Evolutionary conservation across 1,140 invertebrate genomes (phyloP).

Genomic region (Hyposmocoma kahamanoa): DNA sequence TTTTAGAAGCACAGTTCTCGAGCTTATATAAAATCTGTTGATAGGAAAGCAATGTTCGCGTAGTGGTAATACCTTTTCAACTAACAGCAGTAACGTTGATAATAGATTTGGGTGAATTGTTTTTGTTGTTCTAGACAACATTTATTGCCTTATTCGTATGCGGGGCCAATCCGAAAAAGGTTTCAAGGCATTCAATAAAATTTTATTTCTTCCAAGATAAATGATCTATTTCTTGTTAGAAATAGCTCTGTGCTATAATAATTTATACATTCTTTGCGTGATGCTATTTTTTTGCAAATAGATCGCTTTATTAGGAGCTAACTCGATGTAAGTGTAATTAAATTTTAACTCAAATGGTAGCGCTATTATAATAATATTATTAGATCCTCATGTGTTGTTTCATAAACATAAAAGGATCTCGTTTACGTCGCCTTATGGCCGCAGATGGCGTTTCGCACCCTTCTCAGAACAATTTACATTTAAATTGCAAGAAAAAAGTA

Average conservation of each 20-base stretch:
- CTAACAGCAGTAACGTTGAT: conserved; percentile 32
- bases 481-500: conserved; percentile 18
- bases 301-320: too few species aligned
- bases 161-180: conserved; percentile 44
- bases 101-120: conserved; percentile 48
- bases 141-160: conserved; percentile 60
- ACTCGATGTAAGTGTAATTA: too few species aligned
- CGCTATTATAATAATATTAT: too few species aligned
- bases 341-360: too few species aligned
- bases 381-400: neutral
- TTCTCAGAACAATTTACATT: conserved; percentile 24
- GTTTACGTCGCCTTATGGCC: conserved; percentile 14
- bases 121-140: conserved; percentile 49
- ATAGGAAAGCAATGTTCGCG: too few species aligned
- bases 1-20: too few species aligned
- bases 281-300: too few species aligned
- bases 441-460: conserved; percentile 14
- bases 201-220: conserved; percentile 44
- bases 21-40: too few species aligned
- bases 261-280: too few species aligned
- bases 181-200: conserved; percentile 46
- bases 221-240: conserved; percentile 24
- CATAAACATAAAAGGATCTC: conserved; percentile 25
- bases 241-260: too few species aligned
- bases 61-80: too few species aligned